A percentile compares a stretch with the other conserved stretches of the same genome.
Conservation (phyloP, 2,797 vertebrate genomes). For the Enteromius anoplus region DNA sequence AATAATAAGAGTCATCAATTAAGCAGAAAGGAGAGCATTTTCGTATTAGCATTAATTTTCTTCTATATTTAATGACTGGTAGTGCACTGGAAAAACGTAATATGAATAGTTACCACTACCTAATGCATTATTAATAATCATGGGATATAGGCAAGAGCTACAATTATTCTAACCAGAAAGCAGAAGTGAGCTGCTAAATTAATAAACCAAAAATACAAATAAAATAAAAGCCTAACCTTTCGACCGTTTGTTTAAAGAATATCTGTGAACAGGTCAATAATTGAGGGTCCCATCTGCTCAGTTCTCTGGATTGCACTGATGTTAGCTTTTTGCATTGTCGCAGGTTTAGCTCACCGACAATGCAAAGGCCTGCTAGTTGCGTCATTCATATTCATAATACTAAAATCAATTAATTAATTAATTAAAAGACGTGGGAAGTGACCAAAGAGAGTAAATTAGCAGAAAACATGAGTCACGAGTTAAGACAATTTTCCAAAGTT, state of each 20-base stretch:
- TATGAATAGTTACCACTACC: conserved; percentile 27
- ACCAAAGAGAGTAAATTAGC: conserved; percentile 22
- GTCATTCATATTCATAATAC: background rate
- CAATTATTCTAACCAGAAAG: conserved; percentile 13
- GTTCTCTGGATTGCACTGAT: background rate
- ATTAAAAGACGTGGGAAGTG: conserved; percentile 13
- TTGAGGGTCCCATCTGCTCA: background rate
- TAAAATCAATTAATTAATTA: too few species aligned
- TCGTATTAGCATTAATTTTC: conserved; percentile 42
- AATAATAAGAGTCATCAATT: conserved; percentile 52
- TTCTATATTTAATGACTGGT: conserved; percentile 26
- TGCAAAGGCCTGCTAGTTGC: background rate
- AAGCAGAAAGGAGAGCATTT: conserved; percentile 56
- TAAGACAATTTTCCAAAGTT: background rate
- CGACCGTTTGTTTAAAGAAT: background rate
- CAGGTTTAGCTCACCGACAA: background rate
- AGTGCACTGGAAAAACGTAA: conserved; percentile 21
- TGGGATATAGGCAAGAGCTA: conserved; percentile 5
- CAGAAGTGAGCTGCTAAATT: conserved; percentile 1
- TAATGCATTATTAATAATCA: conserved; percentile 46
- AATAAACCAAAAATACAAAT: background rate
- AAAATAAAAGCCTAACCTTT: conserved; percentile 1
- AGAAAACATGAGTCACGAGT: conserved; percentile 1
- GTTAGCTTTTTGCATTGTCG: background rate
- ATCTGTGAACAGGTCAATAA: background rate